Conservation (phyloP, 2,113 vertebrate genomes). For the Microcebus lehilahytsara region DNA sequence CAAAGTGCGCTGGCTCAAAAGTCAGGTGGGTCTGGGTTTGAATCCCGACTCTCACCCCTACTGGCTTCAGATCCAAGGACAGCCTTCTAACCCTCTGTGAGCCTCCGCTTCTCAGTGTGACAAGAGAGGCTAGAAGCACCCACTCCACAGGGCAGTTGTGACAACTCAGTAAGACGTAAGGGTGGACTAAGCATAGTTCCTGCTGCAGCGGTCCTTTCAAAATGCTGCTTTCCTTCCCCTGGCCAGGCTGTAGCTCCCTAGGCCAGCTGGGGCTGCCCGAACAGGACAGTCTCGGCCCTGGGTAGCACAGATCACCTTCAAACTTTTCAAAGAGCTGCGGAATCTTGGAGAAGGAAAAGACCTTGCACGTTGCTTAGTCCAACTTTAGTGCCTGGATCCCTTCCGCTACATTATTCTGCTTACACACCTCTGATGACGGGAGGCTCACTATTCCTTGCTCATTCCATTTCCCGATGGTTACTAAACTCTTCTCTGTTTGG, state of each 20-base stretch:
- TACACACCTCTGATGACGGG: background rate
- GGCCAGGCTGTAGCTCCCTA: background rate
- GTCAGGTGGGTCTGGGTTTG: background rate
- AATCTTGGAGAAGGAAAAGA: background rate
- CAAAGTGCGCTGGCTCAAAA: accelerated
- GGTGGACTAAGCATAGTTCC: background rate
- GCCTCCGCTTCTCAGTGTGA: background rate
- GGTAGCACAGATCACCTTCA: background rate
- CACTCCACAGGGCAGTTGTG: accelerated
- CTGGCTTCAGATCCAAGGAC: background rate
- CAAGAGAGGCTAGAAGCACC: background rate
- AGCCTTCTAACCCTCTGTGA: background rate
- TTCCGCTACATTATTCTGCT: background rate
- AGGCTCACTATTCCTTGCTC: background rate
- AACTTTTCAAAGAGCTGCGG: background rate
- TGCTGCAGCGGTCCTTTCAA: accelerated
- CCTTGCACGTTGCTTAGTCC: background rate
- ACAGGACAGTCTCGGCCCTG: too few species aligned
- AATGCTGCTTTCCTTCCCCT: too few species aligned
- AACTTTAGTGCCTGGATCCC: background rate
- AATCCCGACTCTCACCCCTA: background rate
- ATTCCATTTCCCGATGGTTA: background rate
- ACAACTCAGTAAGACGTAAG: background rate
- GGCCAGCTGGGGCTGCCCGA: too few species aligned
- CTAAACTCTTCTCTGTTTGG: background rate